These are phyloP conservation scores for Xanthia icteritia DNA, from an alignment of 2,888 invertebrate genomes.

Conservation along the genomic window DNA sequence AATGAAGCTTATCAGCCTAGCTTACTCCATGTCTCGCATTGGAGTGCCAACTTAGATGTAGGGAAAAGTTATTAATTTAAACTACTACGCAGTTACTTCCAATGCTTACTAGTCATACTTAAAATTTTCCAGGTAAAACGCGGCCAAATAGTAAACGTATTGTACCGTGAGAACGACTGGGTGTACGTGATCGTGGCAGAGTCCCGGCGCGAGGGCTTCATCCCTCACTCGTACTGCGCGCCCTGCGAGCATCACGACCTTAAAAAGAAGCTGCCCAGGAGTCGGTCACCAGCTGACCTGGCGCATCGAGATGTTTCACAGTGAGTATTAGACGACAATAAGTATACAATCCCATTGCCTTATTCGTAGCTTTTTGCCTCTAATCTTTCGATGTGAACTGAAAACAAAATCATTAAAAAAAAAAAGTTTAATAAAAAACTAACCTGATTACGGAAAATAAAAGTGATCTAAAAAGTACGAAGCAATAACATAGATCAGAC, in stretches of 20 bases:
- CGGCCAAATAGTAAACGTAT: slow-evolving; percentile 97
- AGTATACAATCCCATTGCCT: no score
- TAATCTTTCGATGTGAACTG: no score
- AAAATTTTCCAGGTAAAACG: slow-evolving; percentile 91
- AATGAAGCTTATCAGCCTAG: background rate
- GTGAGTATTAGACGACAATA: slow-evolving; percentile 73
- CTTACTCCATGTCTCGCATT: background rate
- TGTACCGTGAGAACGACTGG: slow-evolving; percentile 99
- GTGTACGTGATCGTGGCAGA: slow-evolving; percentile 98
- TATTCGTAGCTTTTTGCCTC: no score
- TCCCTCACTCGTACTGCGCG: slow-evolving; percentile 98
- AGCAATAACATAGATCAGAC: no score
- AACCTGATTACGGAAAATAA: no score
- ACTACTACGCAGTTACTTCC: background rate
- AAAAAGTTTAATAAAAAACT: no score
- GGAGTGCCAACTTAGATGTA: background rate
- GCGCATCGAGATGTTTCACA: slow-evolving; percentile 91
- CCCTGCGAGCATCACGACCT: slow-evolving; percentile 96
- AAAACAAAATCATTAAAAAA: no score
- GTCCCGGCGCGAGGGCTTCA: slow-evolving; percentile 97
- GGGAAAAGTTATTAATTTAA: background rate
- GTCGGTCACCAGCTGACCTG: slow-evolving; percentile 90
- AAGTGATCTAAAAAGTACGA: no score
- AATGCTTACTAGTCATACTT: background rate
- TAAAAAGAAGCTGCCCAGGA: slow-evolving; percentile 96